A percentile compares a stretch with the other conserved stretches of the same genome.
Evolutionary conservation across 2,888 invertebrate genomes (phyloP).

Genomic region (Deroplatys truncata): DNA sequence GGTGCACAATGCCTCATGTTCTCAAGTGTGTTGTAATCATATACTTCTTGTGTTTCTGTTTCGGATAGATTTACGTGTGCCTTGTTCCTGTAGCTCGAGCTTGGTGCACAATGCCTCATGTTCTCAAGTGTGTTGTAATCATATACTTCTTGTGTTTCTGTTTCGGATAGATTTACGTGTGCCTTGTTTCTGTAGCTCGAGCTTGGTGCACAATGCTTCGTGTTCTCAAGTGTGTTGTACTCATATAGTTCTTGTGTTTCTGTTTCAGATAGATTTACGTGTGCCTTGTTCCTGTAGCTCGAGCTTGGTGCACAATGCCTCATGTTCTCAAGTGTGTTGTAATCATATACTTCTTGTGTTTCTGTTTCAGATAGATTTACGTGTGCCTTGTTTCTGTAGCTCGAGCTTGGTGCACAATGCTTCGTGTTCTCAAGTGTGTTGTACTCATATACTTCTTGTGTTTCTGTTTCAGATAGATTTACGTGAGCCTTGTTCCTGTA

Average conservation of each 20-base stretch:
- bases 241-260: constrained; percentile 62
- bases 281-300: too few relatives aligned
- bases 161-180: too few relatives aligned
- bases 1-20: too few relatives aligned
- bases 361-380: constrained; percentile 68
- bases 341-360: constrained; percentile 65
- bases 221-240: constrained; percentile 69
- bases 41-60: too few relatives aligned
- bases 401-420: constrained; percentile 67
- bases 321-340: constrained; percentile 74
- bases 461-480: constrained; percentile 63
- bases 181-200: constrained; percentile 83
- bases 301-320: too few relatives aligned
- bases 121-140: too few relatives aligned
- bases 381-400: constrained; percentile 69
- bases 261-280: constrained; percentile 75
- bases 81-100: too few relatives aligned
- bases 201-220: constrained; percentile 68
- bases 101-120: too few relatives aligned
- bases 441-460: not conserved
- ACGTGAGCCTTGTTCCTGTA: constrained; percentile 87
- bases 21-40: too few relatives aligned
- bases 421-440: constrained; percentile 53
- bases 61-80: too few relatives aligned
- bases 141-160: too few relatives aligned